phyloP scores from a whole-genome alignment of 2,113 vertebrate genomes.

The Brachionichthys hirsutus region DNA sequence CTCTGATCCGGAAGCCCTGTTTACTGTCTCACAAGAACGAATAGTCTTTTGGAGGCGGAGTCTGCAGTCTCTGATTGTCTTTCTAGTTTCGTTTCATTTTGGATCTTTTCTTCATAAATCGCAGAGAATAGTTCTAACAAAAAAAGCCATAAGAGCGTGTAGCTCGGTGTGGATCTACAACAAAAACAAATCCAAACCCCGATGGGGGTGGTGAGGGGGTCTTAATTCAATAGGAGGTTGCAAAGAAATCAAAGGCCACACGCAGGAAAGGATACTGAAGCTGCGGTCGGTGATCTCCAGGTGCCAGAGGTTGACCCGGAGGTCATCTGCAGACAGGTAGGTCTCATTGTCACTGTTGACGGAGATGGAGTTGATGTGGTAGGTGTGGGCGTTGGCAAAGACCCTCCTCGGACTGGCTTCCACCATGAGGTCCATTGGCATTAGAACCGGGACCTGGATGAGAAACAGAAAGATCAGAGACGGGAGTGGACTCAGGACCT shows the following conservation, averaged over 20 bases:
- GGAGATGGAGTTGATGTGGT: conserved; percentile 83
- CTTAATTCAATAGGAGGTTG: background rate
- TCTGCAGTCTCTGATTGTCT: no score
- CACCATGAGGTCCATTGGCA: conserved; percentile 83
- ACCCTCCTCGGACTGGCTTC: conserved; percentile 80
- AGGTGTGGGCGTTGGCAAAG: conserved; percentile 81
- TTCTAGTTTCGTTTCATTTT: no score
- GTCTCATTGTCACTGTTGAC: conserved; percentile 82
- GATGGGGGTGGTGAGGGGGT: no score
- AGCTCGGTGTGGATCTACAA: no score
- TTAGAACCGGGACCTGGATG: conserved; percentile 77
- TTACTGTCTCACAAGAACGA: no score
- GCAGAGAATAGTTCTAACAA: no score
- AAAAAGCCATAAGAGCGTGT: no score
- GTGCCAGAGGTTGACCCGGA: conserved; percentile 81
- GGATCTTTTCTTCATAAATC: no score
- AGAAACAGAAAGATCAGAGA: background rate
- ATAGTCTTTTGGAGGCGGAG: no score
- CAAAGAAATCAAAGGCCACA: background rate
- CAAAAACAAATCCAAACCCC: no score
- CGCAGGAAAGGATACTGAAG: conserved; percentile 77
- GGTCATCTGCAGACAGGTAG: conserved; percentile 80
- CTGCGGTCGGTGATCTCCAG: conserved; percentile 82
- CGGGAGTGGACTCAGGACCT: background rate
- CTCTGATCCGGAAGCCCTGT: no score